These are phyloP conservation scores for Polietes domitor DNA, from an alignment of 2,888 invertebrate genomes.

Conservation along the genomic window DNA sequence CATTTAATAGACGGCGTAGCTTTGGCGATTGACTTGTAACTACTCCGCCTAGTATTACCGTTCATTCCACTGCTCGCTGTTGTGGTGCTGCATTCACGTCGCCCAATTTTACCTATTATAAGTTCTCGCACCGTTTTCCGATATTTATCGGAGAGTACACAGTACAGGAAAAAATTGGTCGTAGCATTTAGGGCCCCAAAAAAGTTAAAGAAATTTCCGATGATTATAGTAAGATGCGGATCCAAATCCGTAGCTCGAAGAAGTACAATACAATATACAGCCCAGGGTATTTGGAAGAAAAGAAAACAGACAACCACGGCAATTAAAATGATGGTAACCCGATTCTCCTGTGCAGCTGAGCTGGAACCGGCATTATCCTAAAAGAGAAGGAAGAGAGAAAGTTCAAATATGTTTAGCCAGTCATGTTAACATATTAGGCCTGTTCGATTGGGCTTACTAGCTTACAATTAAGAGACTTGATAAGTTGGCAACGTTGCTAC, in stretches of 20 bases:
- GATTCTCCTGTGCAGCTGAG: conserved; percentile 84
- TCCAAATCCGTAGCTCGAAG: conserved; percentile 71
- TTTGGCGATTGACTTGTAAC: conserved; percentile 64
- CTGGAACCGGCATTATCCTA: conserved; percentile 79
- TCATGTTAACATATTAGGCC: no score
- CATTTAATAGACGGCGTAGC: conserved; percentile 58
- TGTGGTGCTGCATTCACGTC: conserved; percentile 71
- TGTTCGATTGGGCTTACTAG: no score
- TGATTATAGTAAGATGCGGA: conserved; percentile 77
- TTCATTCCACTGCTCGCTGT: conserved; percentile 75
- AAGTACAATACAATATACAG: conserved; percentile 82
- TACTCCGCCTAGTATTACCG: conserved; percentile 73
- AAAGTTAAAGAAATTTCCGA: conserved; percentile 89
- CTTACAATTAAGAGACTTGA: no score
- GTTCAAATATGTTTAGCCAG: no score
- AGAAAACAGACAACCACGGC: conserved; percentile 89
- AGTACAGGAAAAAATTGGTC: conserved; percentile 89
- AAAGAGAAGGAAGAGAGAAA: conserved; percentile 42
- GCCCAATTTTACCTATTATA: conserved; percentile 77
- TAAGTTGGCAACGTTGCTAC: no score
- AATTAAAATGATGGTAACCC: conserved; percentile 89
- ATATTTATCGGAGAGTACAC: conserved; percentile 88
- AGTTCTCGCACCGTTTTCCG: conserved; percentile 82
- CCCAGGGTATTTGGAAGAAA: conserved; percentile 87
- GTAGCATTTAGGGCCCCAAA: conserved; percentile 88